Percentiles rank a stretch among this genome's conserved stretches.
These are phyloP conservation scores for Ceratina japonica DNA, from an alignment of 1,140 invertebrate species.

Conservation along the genomic window DNA sequence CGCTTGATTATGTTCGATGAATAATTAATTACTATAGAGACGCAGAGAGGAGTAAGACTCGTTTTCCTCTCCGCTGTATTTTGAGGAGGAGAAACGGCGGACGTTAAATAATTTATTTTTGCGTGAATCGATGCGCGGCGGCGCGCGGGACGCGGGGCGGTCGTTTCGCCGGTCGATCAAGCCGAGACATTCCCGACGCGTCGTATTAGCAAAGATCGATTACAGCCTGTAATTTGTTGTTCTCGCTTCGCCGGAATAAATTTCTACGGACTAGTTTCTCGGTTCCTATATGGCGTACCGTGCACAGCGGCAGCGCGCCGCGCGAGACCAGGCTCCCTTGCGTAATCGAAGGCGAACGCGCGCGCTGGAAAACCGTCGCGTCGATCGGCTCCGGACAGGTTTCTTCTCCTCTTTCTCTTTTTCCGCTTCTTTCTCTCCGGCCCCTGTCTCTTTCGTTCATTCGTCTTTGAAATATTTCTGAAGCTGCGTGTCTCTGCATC, in stretches of 20 bases:
- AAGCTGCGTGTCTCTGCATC: no score
- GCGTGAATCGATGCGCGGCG: constrained; percentile 55
- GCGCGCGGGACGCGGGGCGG: constrained; percentile 56
- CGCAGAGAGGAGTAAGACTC: no score
- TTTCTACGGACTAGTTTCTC: constrained; percentile 68
- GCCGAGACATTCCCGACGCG: constrained; percentile 66
- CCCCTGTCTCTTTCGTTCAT: not conserved
- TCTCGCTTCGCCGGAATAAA: constrained; percentile 75
- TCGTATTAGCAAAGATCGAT: constrained; percentile 77
- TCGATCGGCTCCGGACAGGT: constrained; percentile 30
- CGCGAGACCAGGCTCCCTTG: constrained; percentile 26
- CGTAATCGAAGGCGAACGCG: constrained; percentile 40
- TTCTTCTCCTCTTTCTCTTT: constrained; percentile 30
- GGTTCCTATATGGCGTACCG: constrained; percentile 38
- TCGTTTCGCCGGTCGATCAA: constrained; percentile 56
- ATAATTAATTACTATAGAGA: no score
- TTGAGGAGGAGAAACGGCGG: not conserved
- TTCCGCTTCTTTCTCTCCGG: not conserved
- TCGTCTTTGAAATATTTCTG: not conserved
- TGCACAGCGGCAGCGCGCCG: not conserved
- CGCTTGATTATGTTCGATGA: no score
- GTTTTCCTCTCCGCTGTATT: no score
- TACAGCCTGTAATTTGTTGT: constrained; percentile 76
- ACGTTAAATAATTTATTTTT: constrained; percentile 44
- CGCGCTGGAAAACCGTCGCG: constrained; percentile 32